These are phyloP conservation scores for Esox niger DNA, from an alignment of 2,113 vertebrate species.

Conservation along the genomic window DNA sequence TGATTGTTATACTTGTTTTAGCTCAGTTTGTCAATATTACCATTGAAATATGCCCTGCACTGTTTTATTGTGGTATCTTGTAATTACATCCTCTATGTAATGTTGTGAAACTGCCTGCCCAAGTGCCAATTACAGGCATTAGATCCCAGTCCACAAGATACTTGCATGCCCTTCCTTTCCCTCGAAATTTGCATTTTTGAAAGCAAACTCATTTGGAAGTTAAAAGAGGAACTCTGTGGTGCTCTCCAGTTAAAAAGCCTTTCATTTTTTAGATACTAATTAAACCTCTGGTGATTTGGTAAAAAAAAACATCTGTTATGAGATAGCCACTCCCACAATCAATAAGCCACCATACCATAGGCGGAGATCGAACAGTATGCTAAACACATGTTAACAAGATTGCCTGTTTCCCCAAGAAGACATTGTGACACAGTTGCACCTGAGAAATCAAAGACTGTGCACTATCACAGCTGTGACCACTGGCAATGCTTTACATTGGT, in stretches of 20 bases:
- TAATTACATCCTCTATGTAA: not conserved
- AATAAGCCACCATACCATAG: not conserved
- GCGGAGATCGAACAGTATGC: not conserved
- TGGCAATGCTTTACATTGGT: constrained; percentile 7
- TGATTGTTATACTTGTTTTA: not conserved
- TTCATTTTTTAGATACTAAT: constrained; percentile 45
- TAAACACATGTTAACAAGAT: not conserved
- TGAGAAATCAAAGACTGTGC: not conserved
- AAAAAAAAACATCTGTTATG: constrained; percentile 18
- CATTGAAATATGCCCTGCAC: too few species aligned
- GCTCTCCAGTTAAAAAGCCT: constrained; percentile 23
- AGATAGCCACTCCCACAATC: not conserved
- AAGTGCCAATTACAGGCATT: not conserved
- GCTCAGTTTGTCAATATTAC: not conserved
- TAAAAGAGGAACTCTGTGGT: constrained; percentile 39
- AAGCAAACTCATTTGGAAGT: constrained; percentile 29
- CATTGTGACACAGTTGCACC: not conserved
- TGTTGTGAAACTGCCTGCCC: too few species aligned
- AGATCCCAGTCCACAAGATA: not conserved
- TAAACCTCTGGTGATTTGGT: constrained; percentile 47
- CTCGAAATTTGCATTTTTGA: constrained; percentile 17
- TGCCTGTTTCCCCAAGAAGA: not conserved
- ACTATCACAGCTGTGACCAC: constrained; percentile 7
- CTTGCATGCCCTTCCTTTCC: not conserved
- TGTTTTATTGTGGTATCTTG: not conserved